Base-by-base conservation (phyloP, 2,888 invertebrate species). In the Cyclophora albipunctata region DNA sequence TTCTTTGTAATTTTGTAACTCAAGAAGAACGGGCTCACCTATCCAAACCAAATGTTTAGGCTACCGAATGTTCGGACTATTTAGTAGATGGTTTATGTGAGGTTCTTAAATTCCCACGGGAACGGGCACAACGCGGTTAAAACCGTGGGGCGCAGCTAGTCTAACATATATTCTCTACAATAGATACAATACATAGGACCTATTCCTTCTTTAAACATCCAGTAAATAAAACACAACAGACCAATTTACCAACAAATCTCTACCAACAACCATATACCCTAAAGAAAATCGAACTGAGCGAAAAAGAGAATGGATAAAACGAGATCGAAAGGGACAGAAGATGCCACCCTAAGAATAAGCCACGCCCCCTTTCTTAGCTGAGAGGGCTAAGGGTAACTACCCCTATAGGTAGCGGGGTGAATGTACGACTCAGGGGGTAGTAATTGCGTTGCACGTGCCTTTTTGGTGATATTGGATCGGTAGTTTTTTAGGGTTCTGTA, bases 341-440 rank as follows among this genome's bases (percentile, higher is more conserved):
- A 67, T 60, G 47, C 71, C 74, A 66, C 74, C 72, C 75, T 66
- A 66, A 66, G 66, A 66, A 49, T 34, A 20, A 45, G 57, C 73
- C 79, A 76, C 81, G 80, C 81, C 81, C 71, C 67, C 73, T 80
- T 80, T 81, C 81, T 80, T 71, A 66, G 64, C 62, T 71, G 68
- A 69, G 67, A 65, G 71, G 63, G 66, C 60, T 56, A 51, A 70
- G 71, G 69, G 73, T 66, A 66, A 62, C 64, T 71, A 68, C 67
- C 58, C 63, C 59, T 58, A 55, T 57, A 49, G 54, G 60, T 51
- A 57, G 58, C 51, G 66, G 73, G 75, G 75, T 76, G 72, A 75
- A 69, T 60, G 68, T 67, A 66, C 71, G 55, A 37, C 4, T 4
- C 37, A 5, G 5, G 53, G 69, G 66, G 64, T 55, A 58, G 73